A percentile compares a stretch with the other conserved stretches of the same genome.
These are phyloP conservation scores for Hartigia nigra DNA, from an alignment of 2,888 invertebrate genomes.

Conservation along the genomic window DNA sequence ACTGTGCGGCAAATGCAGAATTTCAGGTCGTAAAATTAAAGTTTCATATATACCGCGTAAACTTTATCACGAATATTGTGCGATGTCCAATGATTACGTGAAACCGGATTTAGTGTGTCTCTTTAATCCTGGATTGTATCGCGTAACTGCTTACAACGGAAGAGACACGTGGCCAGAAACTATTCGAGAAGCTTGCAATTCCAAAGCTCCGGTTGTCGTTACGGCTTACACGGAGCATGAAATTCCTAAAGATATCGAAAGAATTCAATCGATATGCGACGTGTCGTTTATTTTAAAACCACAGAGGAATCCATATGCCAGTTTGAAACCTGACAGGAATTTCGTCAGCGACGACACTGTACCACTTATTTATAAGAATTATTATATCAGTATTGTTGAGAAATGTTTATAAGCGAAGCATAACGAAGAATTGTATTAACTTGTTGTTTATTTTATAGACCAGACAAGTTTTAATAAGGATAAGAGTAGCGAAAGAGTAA, in stretches of 20 bases:
- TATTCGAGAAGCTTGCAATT: conserved; percentile 70
- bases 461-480: too few relatives aligned
- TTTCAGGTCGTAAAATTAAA: conserved; percentile 35
- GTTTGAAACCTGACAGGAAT: conserved; percentile 78
- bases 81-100: conserved; percentile 22
- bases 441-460: too few relatives aligned
- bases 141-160: conserved; percentile 73
- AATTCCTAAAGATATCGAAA: conserved; percentile 72
- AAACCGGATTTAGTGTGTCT: conserved; percentile 71
- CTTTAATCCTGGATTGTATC: conserved; percentile 78
- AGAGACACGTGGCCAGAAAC: conserved; percentile 77
- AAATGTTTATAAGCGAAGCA: conserved; percentile 27
- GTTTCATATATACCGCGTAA: conserved; percentile 48
- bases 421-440: too few relatives aligned
- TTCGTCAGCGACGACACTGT: conserved; percentile 79
- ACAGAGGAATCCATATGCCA: conserved; percentile 74
- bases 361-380: conserved; percentile 80
- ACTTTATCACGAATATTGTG: conserved; percentile 62
- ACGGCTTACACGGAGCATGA: conserved; percentile 78
- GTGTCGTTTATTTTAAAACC: conserved; percentile 70
- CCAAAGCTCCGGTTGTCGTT: conserved; percentile 72
- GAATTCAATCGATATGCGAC: conserved; percentile 69
- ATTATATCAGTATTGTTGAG: conserved; percentile 70
- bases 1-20: conserved; percentile 48
- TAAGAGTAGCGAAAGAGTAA: too few relatives aligned